A percentile compares a stretch with the other conserved stretches of the same genome.
phyloP scores from a whole-genome alignment of 2,888 invertebrate genomes.

The Hemithea aestivaria region DNA sequence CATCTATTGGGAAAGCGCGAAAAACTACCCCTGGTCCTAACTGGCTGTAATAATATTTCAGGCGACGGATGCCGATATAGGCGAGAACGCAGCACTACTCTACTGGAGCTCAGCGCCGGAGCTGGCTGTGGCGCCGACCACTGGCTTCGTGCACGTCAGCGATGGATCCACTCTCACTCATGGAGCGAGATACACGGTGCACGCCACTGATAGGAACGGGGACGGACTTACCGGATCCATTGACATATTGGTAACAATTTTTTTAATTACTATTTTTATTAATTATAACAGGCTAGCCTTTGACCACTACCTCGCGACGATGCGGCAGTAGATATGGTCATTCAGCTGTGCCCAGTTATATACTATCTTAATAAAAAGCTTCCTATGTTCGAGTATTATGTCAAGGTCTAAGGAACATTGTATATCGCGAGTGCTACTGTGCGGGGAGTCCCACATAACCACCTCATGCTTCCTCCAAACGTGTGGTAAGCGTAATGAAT shows the following conservation, averaged over 20 bases:
- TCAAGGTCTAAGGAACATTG: too few species aligned
- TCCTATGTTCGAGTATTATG: not conserved
- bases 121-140: conserved; percentile 76
- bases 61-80: conserved; percentile 79
- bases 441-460: too few species aligned
- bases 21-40: too few species aligned
- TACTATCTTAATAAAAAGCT: not conserved
- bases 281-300: too few species aligned
- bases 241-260: conserved; percentile 52
- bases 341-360: too few species aligned
- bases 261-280: not conserved
- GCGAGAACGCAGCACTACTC: conserved; percentile 70
- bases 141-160: conserved; percentile 79
- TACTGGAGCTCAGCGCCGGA: conserved; percentile 59
- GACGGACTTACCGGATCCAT: conserved; percentile 53
- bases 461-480: too few species aligned
- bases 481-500: too few species aligned
- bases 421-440: too few species aligned
- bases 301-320: too few species aligned
- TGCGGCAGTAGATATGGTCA: too few species aligned
- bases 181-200: conserved; percentile 45
- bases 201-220: conserved; percentile 66
- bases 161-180: conserved; percentile 53
- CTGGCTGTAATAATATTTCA: conserved; percentile 34
- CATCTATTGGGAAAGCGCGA: too few species aligned